These are phyloP conservation scores for Drosophila trapezifrons DNA, from an alignment of 1,140 invertebrate genomes.

Conservation along the genomic window DNA sequence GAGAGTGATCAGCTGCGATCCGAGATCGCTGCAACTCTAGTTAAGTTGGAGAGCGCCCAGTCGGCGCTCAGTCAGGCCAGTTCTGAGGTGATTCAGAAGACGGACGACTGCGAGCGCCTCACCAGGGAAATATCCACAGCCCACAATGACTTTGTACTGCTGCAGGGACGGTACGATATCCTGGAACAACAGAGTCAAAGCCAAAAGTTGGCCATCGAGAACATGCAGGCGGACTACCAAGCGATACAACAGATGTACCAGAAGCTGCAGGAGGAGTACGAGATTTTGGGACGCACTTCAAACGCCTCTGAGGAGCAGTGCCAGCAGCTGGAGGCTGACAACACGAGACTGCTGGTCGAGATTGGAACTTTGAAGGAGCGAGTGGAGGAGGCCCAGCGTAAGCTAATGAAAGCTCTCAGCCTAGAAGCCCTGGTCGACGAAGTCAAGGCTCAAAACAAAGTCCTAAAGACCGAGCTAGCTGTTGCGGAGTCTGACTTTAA, in stretches of 20 bases:
- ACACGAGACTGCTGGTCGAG: slow-evolving; percentile 45
- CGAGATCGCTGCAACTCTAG: slow-evolving; percentile 45
- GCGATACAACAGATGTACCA: slow-evolving; percentile 57
- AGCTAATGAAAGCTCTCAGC: slow-evolving; percentile 13
- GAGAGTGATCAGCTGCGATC: slow-evolving; percentile 51
- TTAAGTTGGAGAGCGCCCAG: slow-evolving; percentile 53
- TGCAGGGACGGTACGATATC: slow-evolving; percentile 49
- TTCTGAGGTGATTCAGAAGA: slow-evolving; percentile 35
- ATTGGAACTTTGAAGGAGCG: slow-evolving; percentile 50
- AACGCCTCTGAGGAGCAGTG: slow-evolving; percentile 21
- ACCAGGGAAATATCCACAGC: slow-evolving; percentile 39
- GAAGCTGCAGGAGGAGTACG: slow-evolving; percentile 52
- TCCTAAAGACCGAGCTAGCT: slow-evolving; percentile 22
- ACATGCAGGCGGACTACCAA: slow-evolving; percentile 51
- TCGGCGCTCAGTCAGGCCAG: slow-evolving; percentile 30
- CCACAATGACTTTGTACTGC: slow-evolving; percentile 28
- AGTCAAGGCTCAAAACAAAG: slow-evolving; percentile 21
- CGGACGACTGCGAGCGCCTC: slow-evolving; percentile 45
- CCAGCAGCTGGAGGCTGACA: slow-evolving; percentile 34
- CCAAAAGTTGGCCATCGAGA: slow-evolving; percentile 30
- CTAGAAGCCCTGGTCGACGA: neutral
- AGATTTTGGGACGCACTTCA: slow-evolving; percentile 20
- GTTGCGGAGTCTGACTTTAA: slow-evolving; percentile 17
- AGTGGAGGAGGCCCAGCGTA: slow-evolving; percentile 48
- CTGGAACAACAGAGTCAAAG: slow-evolving; percentile 39